Base-by-base conservation (phyloP, 2,113 vertebrate genomes). In the Ptilorrhoa leucosticta region DNA sequence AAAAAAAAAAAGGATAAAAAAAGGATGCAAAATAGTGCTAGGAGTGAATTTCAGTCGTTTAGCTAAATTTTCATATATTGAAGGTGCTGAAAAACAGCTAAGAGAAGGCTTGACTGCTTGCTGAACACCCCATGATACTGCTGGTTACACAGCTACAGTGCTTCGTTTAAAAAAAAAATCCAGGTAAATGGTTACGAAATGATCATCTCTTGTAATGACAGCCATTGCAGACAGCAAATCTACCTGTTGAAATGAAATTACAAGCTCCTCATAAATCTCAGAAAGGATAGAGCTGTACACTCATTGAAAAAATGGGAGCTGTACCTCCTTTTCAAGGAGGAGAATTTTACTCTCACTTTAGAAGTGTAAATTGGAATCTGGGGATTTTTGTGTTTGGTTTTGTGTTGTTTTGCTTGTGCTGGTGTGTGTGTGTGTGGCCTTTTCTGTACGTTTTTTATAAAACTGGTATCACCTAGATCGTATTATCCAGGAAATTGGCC, bases 401-500 rank as follows among this genome's bases (percentile, higher is more conserved):
- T 69, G 47, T 37, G 19, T 37, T 77, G 45, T 33, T 56, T 51
- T 69, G 15, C 11, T 64, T 64, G 23, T n/a, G 20, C 21, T 69
- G 21, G 4, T 13, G 40, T 39, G 56, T 56, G 53, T 35, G 3
- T 37, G 4, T 28, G 4, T 27, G 10, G 33, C 19, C 19, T 60
- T 61, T 78, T 61, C 23, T 79, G 40, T 7, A 5, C 39, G 13
- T 16, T 75, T 80, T 47, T n/a, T 9, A 15, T 58, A 6, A 13
- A 47, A 13, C 1, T 33, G 66, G 3, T 63, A 11, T 47, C 19
- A 53, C 56, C 48, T 39, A 4, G 23, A 33, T 44, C 1, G 0
- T 16, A 2, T 64, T 54, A 31, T 21, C 21, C 57, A 54, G 22
- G 21, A 58, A 7, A 39, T 4, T 48, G 39, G 16, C 33, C 48